These are phyloP conservation scores for Gymnodraco acuticeps DNA, from an alignment of 2,797 vertebrate species.

Conservation along the genomic window DNA sequence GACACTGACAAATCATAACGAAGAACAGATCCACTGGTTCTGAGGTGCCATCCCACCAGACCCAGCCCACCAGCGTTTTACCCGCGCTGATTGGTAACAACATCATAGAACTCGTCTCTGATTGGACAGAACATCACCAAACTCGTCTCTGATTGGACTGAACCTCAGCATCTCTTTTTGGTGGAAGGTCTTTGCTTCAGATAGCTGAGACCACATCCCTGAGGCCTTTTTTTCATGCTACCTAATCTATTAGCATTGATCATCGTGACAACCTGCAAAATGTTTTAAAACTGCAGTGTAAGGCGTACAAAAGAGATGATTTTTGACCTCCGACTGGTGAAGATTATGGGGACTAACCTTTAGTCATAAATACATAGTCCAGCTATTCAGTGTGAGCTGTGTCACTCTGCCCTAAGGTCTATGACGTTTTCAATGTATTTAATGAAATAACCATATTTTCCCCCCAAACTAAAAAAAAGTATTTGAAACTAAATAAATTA, in stretches of 20 bases:
- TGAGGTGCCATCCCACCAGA: conserved; percentile 73
- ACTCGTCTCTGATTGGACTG: conserved; percentile 70
- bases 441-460: no score
- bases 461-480: no score
- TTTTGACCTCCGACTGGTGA: background rate
- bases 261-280: conserved; percentile 2
- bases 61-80: conserved; percentile 64
- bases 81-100: conserved; percentile 73
- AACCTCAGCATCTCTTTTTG: conserved; percentile 58
- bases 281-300: background rate
- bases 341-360: background rate
- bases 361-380: no score
- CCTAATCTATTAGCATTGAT: conserved; percentile 18
- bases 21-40: conserved; percentile 66
- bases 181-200: conserved; percentile 52
- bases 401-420: no score
- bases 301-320: background rate
- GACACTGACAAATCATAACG: conserved; percentile 74
- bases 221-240: conserved; percentile 6
- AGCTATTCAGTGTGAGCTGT: no score
- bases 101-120: background rate
- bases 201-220: conserved; percentile 34
- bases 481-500: no score
- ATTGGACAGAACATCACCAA: conserved; percentile 34
- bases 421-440: no score